These are phyloP conservation scores for Hycleus phaleratus DNA, from an alignment of 1,140 invertebrate species.

Conservation along the genomic window DNA sequence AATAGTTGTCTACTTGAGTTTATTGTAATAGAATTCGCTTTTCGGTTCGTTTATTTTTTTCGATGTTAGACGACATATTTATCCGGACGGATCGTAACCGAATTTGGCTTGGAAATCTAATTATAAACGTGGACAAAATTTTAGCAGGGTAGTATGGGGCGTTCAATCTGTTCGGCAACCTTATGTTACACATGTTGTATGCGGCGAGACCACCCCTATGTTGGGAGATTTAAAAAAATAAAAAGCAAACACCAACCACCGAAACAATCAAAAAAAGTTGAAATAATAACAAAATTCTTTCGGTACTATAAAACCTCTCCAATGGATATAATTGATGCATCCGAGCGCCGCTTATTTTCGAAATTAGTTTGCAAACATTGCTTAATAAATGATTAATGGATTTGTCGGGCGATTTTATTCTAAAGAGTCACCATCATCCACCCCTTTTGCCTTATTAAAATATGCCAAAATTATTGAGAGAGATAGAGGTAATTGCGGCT, in stretches of 20 bases:
- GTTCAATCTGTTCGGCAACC: slow-evolving; percentile 8
- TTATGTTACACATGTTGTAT: slow-evolving; percentile 8
- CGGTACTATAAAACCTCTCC: background rate
- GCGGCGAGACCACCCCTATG: slow-evolving; percentile 6
- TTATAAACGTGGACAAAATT: slow-evolving; percentile 9
- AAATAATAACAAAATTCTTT: slow-evolving; percentile 9
- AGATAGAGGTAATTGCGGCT: slow-evolving; percentile 21
- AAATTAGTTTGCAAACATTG: slow-evolving; percentile 17
- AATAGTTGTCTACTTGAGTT: no score
- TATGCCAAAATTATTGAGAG: slow-evolving; percentile 20
- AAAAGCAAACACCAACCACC: background rate
- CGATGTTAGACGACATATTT: no score
- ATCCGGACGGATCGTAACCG: no score
- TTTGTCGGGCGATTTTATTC: slow-evolving; percentile 20
- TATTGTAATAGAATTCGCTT: no score
- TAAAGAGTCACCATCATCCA: slow-evolving; percentile 18
- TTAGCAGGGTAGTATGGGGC: background rate
- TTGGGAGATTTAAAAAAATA: slow-evolving; percentile 1
- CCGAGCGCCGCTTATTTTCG: slow-evolving; percentile 2
- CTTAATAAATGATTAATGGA: slow-evolving; percentile 25
- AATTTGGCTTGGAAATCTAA: background rate
- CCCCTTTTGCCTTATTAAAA: slow-evolving; percentile 26
- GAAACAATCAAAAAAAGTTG: background rate
- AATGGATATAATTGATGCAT: slow-evolving; percentile 8
- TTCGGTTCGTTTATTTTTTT: no score